Conservation (phyloP, 2,797 vertebrate species). For the Acrossocheilus wenchowensis region DNA sequence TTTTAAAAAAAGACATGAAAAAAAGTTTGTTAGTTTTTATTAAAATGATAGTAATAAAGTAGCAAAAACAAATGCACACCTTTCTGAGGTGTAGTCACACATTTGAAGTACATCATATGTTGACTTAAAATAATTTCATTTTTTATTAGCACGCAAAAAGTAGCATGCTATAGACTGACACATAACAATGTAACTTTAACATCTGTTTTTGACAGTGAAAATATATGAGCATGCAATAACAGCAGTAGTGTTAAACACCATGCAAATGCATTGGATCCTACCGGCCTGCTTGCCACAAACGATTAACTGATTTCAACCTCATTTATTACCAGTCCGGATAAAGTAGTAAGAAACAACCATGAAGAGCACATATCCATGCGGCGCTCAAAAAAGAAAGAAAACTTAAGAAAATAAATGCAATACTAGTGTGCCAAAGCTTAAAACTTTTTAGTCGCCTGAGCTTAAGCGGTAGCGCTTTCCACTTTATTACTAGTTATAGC, state of each 20-base stretch:
- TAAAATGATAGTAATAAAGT: not conserved
- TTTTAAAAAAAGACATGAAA: not conserved
- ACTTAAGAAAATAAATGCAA: not conserved
- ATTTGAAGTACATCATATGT: not conserved
- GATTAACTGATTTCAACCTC: not conserved
- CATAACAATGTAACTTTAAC: not conserved
- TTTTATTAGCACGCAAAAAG: not conserved
- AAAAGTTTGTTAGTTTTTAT: not conserved
- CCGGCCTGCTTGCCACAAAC: not conserved
- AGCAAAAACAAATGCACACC: not conserved
- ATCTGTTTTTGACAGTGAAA: not conserved
- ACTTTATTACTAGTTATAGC: not conserved
- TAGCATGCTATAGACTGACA: not conserved
- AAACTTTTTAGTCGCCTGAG: not conserved
- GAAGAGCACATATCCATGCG: not conserved
- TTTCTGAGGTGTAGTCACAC: not conserved
- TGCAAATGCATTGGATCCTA: not conserved
- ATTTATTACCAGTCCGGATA: not conserved
- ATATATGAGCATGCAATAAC: not conserved
- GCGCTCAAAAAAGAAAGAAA: not conserved
- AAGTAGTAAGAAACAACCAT: not conserved
- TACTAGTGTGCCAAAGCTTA: not conserved
- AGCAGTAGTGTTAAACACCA: not conserved
- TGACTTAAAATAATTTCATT: not conserved
- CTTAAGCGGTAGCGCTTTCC: not conserved